Evolutionary conservation across 1,140 invertebrate genomes (phyloP), one percentile per base, ranked within the genome.

Genomic region (Zaprionus taronus): DNA sequence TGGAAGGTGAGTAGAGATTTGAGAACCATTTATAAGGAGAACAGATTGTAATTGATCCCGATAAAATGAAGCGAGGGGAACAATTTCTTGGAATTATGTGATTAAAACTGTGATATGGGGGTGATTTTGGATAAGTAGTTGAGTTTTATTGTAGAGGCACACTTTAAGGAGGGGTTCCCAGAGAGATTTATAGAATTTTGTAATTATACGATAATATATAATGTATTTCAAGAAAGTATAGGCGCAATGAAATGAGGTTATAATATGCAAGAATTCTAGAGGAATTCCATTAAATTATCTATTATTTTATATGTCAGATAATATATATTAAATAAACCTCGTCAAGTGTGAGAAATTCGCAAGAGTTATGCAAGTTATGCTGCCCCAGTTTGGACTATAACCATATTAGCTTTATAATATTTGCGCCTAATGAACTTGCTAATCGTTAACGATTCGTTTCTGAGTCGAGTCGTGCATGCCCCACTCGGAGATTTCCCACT

Each of bases 381-480:
- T 51, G 47, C 4, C 47, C 47, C 11, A 51, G 20, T 51, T 51
- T 12, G 47, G 11, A 14, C 47, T 20, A 20, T 24, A 51, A 14
- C 47, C 47, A 51, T 51, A 51, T 51, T 51, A 24, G 11, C 11
- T 2, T 20, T 51, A 22, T 22, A 51, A 51, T 51, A 51, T 14
- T 12, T 22, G 47, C 47, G 47, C 22, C 47, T 51, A 51, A 51
- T 24, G 47, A 51, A 51, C 47, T 56, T 26, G 53, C 53, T 56
- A 56, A 56, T 55, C 44, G n/a, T 20, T 20, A 20, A 20, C n/a
- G 44, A 20, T 62, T 47, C 26, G 41, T 51, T 41, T 15, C 71
- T 31, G 53, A 68, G 36, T 61, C 22, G n/a, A 28, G 1, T 11
- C 26, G 34, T 47, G 68, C 67, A 84, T 89, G 67, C 84, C 63